Evolutionary conservation across 2,888 invertebrate species (phyloP), one percentile per base, ranked within the genome.

Genomic region (Drosophila pseudotalamancana): DNA sequence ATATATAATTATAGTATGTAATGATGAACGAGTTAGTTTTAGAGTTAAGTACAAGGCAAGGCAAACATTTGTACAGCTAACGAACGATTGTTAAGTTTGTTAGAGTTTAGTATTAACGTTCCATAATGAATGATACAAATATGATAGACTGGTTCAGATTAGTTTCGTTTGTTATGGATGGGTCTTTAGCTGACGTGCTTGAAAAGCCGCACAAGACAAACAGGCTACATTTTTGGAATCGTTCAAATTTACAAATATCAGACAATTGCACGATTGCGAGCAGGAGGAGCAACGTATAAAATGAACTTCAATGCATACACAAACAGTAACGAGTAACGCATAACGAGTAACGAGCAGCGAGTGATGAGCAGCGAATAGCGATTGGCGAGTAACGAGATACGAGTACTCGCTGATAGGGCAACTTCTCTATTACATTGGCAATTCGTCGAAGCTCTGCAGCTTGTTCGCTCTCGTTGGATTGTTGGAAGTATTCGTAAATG

Each of bases 21-120:
- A 45, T 19, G 57, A n/a, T 27, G 31, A 57, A 43, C 32, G 54
- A 29, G 56, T 64, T 34, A 49, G 49, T 37, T 48, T 32, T 60
- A n/a, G n/a, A 62, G 54, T 31, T 64, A 64, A 49, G 55, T 51
- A 49, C 19, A 51, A 69, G 70, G 59, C 87, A 77, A 81, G 77
- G 71, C 81, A 82, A 84, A 87, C 81, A 68, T 75, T 87, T 81
- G 56, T 80, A 82, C 81, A 87, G 34, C 66, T 65, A 65, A 67
- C 61, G 60, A 68, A 81, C 56, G 31, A 25, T 51, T 65, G 59
- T 56, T 27, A 56, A 46, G 18, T 32, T 31, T 35, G 37, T 54
- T 59, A 31, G n/a, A 48, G 40, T 35, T 70, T 69, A 70, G 23
- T 29, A 23, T 25, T 46, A 11, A 18, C 21, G 53, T 54, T 78